Evolutionary conservation across 1,140 invertebrate genomes (phyloP).

Genomic region (Berghia stephanieae): DNA sequence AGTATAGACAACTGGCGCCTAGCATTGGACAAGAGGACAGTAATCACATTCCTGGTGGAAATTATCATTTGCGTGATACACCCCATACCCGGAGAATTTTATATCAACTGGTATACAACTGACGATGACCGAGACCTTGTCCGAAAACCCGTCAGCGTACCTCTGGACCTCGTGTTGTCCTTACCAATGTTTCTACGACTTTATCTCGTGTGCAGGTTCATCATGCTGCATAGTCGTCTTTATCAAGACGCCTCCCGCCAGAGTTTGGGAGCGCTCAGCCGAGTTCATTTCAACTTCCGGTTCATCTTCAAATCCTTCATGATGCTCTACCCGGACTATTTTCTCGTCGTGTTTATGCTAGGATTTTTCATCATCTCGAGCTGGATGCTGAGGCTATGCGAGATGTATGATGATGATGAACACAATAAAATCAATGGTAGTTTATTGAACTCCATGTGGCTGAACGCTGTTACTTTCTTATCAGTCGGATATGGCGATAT

Average conservation of each 20-base stretch:
- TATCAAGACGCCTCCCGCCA: conserved; percentile 64
- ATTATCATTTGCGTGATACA: conserved; percentile 62
- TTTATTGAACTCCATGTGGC: conserved; percentile 64
- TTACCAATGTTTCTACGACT: conserved; percentile 65
- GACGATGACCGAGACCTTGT: conserved; percentile 27
- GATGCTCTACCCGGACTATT: conserved; percentile 64
- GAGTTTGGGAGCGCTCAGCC: conserved; percentile 65
- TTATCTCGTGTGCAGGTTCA: conserved; percentile 58
- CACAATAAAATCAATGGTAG: conserved; percentile 47
- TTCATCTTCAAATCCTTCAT: conserved; percentile 67
- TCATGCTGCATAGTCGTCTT: conserved; percentile 63
- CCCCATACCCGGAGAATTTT: conserved; percentile 58
- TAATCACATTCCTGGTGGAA: conserved; percentile 54
- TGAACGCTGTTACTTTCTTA: conserved; percentile 65
- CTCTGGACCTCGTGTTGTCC: conserved; percentile 60
- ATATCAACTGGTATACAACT: conserved; percentile 32
- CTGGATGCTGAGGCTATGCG: conserved; percentile 62
- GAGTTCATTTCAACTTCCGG: conserved; percentile 62
- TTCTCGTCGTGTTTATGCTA: conserved; percentile 59
- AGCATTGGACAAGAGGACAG: conserved; percentile 47
- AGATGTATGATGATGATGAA: conserved; percentile 50
- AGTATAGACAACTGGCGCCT: conserved; percentile 61
- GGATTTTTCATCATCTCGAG: conserved; percentile 56
- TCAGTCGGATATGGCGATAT: conserved; percentile 66
- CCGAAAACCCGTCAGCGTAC: conserved; percentile 26